These are phyloP conservation scores for Drosophila sulfurigaster DNA, from an alignment of 1,140 invertebrate species.

Conservation along the genomic window DNA sequence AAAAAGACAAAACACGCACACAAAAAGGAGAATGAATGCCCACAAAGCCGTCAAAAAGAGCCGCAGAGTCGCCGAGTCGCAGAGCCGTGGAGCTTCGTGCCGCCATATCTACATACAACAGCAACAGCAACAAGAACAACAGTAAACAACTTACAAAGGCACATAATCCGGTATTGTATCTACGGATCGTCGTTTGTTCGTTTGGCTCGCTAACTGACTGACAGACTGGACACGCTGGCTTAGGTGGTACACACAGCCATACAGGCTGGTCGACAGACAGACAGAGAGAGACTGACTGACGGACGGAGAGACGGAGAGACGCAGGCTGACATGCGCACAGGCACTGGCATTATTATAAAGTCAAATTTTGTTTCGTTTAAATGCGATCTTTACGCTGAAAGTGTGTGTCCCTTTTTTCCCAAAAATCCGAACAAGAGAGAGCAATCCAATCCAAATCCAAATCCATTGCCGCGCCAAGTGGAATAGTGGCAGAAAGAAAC, in stretches of 20 bases:
- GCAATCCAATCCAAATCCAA: conserved; percentile 43
- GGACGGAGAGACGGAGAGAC: conserved; percentile 20
- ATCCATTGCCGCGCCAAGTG: conserved; percentile 61
- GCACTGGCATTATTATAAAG: conserved; percentile 81
- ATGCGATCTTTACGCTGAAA: conserved; percentile 83
- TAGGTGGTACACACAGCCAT: conserved; percentile 16
- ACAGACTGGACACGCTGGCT: conserved; percentile 55
- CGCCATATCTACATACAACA: conserved; percentile 77
- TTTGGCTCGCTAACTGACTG: conserved; percentile 64
- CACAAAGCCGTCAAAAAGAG: conserved; percentile 63
- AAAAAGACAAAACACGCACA: conserved; percentile 67
- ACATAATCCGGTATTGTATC: conserved; percentile 81
- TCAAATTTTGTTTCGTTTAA: conserved; percentile 84
- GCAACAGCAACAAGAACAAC: conserved; percentile 15
- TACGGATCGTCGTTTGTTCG: conserved; percentile 66
- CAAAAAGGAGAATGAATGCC: conserved; percentile 63
- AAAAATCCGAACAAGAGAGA: conserved; percentile 54
- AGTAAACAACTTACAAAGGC: conserved; percentile 57
- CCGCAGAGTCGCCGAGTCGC: conserved; percentile 31
- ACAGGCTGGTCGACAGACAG: conserved; percentile 2
- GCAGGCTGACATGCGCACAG: conserved; percentile 48
- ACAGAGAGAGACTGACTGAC: conserved; percentile 16
- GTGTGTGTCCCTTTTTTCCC: conserved; percentile 79
- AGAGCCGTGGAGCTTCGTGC: conserved; percentile 63
- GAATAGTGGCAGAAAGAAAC: conserved; percentile 43